These are phyloP conservation scores for Brenthis ino DNA, from an alignment of 2,888 invertebrate species.

Conservation along the genomic window DNA sequence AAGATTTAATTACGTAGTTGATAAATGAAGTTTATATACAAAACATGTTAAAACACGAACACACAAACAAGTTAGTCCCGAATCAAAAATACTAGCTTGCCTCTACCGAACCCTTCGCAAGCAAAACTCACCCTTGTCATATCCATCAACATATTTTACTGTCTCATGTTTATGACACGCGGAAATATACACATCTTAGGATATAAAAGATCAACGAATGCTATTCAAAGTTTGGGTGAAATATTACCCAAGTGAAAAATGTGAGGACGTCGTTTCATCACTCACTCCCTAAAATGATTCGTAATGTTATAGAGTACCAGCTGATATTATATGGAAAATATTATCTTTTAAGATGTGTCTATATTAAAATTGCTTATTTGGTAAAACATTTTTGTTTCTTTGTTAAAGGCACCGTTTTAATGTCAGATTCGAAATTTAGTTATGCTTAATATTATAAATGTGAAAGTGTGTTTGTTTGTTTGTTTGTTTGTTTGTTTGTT, in stretches of 20 bases:
- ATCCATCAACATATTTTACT: constrained; percentile 17
- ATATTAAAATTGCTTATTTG: background rate
- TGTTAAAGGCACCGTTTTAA: background rate
- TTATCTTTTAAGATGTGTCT: background rate
- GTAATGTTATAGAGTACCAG: constrained; percentile 3
- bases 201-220: constrained; percentile 21
- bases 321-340: constrained; percentile 8
- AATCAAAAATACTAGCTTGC: background rate
- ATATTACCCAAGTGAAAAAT: constrained; percentile 13
- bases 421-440: no score
- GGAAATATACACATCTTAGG: constrained; percentile 8
- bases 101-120: background rate
- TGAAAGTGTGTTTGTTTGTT: no score
- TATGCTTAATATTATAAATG: no score
- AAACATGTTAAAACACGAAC: no score
- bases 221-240: constrained; percentile 11
- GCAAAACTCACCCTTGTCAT: constrained; percentile 1
- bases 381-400: background rate
- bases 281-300: constrained; percentile 13
- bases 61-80: no score
- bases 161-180: constrained; percentile 12
- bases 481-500: no score
- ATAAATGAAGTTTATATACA: no score
- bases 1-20: no score
- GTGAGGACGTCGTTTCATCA: constrained; percentile 3